Conservation (phyloP, 2,113 vertebrate genomes). For the Chaetura pelagica region DNA sequence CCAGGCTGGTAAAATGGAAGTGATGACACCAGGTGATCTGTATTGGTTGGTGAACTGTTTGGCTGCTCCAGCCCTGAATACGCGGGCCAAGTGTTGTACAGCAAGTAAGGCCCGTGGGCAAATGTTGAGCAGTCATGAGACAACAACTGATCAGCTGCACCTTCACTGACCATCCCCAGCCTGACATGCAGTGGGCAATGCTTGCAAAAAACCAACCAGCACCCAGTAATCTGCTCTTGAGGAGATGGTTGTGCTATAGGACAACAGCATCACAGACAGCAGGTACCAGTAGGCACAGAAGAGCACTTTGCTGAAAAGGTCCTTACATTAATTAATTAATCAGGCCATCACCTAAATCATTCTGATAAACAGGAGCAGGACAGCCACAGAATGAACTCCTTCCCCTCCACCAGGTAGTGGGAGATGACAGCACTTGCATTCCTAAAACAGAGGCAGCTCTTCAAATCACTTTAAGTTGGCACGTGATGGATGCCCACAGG, state of each 20-base stretch:
- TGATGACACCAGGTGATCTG: background rate
- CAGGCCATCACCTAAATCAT: background rate
- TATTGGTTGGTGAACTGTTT: background rate
- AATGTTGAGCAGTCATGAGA: background rate
- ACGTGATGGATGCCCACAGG: background rate
- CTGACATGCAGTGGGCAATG: background rate
- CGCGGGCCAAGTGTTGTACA: background rate
- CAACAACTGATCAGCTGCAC: background rate
- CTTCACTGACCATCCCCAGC: background rate
- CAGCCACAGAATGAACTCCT: background rate
- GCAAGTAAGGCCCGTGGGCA: fast-evolving
- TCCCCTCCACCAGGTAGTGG: background rate
- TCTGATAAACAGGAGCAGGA: background rate
- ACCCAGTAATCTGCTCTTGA: background rate
- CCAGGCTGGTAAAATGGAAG: background rate
- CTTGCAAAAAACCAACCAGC: background rate
- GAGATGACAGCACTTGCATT: background rate
- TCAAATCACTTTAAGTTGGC: background rate
- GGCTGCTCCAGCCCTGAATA: background rate
- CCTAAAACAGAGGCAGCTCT: background rate
- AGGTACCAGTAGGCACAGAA: background rate
- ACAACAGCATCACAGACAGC: background rate
- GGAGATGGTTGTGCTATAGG: background rate
- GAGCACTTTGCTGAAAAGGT: background rate
- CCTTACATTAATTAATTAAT: background rate